A percentile compares a stretch with the other conserved stretches of the same genome.
phyloP scores from a whole-genome alignment of 2,888 invertebrate species.

The Hyalella azteca region DNA sequence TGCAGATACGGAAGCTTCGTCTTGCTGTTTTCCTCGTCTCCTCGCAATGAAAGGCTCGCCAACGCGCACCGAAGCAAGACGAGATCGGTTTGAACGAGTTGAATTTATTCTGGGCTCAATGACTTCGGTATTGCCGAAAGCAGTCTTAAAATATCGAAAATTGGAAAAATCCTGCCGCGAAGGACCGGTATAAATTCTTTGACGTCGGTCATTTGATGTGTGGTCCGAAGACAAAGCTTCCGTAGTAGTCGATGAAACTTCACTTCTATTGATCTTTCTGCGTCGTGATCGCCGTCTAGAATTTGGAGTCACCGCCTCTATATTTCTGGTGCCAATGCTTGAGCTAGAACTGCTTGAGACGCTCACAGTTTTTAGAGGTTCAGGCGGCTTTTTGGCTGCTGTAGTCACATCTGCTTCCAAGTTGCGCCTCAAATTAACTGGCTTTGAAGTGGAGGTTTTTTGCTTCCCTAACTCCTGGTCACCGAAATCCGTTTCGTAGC shows the following conservation, averaged over 20 bases:
- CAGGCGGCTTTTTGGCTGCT: not conserved
- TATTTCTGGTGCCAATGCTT: not conserved
- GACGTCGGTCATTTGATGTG: too few species aligned
- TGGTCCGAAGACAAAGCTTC: not conserved
- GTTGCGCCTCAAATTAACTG: not conserved
- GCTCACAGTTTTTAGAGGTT: not conserved
- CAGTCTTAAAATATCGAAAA: constrained; percentile 55
- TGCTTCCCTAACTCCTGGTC: not conserved
- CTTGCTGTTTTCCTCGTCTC: not conserved
- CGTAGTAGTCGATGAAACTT: too few species aligned
- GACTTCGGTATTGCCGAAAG: constrained; percentile 42
- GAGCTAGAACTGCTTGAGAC: not conserved
- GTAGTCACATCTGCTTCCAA: not conserved
- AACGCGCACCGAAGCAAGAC: constrained; percentile 2
- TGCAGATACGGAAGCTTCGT: constrained; percentile 34
- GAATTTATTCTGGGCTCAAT: not conserved
- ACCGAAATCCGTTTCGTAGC: constrained; percentile 52
- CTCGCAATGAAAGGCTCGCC: constrained; percentile 11
- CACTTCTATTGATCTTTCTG: not conserved
- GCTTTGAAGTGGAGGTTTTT: not conserved
- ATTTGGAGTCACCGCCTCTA: not conserved
- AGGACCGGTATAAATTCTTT: constrained; percentile 33
- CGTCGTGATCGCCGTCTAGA: not conserved
- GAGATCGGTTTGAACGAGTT: constrained; percentile 40
- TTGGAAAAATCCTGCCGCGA: constrained; percentile 51